Conservation (phyloP, 2,888 invertebrate genomes). For the Plutella xylostella region DNA sequence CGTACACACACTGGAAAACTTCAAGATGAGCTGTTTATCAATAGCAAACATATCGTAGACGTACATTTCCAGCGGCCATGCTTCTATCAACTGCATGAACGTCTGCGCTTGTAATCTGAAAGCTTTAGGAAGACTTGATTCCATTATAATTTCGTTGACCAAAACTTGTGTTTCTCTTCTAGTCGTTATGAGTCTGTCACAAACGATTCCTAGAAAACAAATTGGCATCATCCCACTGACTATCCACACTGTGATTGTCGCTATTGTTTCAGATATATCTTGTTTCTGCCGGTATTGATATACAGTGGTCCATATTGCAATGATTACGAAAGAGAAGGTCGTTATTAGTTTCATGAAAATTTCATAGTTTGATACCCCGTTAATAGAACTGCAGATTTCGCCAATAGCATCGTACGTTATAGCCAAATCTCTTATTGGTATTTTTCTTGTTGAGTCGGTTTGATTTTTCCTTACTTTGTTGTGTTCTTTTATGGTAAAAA, state of each 20-base stretch:
- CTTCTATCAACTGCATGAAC: constrained; percentile 15
- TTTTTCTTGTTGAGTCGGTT: neutral
- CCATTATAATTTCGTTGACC: constrained; percentile 15
- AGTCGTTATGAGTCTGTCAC: neutral
- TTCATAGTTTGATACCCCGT: constrained; percentile 14
- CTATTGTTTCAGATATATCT: too few species aligned
- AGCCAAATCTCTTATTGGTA: constrained; percentile 8
- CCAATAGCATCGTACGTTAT: constrained; percentile 12
- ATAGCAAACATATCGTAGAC: constrained; percentile 46
- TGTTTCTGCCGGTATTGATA: constrained; percentile 9
- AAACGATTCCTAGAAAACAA: constrained; percentile 10
- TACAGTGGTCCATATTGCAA: constrained; percentile 13
- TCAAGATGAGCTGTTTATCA: constrained; percentile 43
- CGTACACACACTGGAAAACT: constrained; percentile 46
- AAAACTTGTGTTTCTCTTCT: constrained; percentile 12
- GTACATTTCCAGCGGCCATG: constrained; percentile 25
- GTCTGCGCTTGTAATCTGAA: constrained; percentile 14
- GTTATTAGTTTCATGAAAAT: constrained; percentile 12
- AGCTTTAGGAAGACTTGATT: constrained; percentile 10
- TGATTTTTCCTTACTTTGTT: too few species aligned
- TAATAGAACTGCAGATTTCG: constrained; percentile 12
- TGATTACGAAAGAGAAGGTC: constrained; percentile 12
- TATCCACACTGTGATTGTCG: neutral
- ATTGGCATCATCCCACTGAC: constrained; percentile 1
- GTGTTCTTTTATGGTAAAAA: neutral